Evolutionary conservation across 1,140 invertebrate species (phyloP), one percentile per base, ranked within the genome.

Genomic region (Cydia amplana): DNA sequence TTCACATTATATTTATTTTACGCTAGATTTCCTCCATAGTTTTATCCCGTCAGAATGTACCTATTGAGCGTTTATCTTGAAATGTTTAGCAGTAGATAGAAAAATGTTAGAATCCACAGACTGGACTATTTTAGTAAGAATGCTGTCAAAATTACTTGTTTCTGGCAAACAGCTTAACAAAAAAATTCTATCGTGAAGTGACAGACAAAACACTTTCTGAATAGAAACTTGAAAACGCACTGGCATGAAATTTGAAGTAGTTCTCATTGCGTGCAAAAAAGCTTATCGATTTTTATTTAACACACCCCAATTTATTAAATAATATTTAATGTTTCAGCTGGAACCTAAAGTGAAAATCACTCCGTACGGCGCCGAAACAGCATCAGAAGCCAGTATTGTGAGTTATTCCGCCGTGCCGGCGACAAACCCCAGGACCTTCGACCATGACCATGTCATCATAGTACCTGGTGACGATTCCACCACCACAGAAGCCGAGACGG

Each of bases 301-400:
- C 51, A 28, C 23, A 64, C 18, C 63, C 64, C 20, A 32, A 67
- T 72, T 55, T 70, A 65, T 55, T 46, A 23, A 51, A 74, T 67
- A 77, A 75, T n/a, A 2, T 77, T 74, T 28, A 75, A 32, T 51
- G 64, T 28, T 36, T 36, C 65, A 70, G 73, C 83, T 88, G 87
- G 84, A 89, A 9, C 80, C 85, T 67, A 85, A 88, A 77, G 88
- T 91, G 64, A 85, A 88, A 75, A 92, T 91, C 65, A 89, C 87
- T 40, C 86, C 88, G 2, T 88, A 88, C 72, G 82, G 86, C 4
- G 82, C 85, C 4, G 86, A 85, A 49, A 80, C 84, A 0, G 86
- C 84, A 0, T 90, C 91, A 1, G 87, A 90, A 73, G 75, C 87
- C 0, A 89, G 70, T 63, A 84, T 85, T 51, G 75, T 87, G 12